Conservation (phyloP, 2,113 vertebrate species). For the Leucoraja erinaceus region DNA sequence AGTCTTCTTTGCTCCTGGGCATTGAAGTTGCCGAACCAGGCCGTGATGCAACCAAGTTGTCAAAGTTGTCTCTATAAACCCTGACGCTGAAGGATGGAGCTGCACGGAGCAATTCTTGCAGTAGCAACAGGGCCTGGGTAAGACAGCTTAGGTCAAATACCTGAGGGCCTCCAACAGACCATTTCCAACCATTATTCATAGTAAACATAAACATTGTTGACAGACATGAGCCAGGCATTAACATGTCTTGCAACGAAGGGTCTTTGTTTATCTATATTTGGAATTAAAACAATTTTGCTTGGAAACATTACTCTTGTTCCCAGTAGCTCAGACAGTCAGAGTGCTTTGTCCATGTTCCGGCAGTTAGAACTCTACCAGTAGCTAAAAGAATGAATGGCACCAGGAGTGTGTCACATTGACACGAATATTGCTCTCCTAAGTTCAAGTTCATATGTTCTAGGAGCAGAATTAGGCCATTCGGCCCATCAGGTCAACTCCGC, state of each 20-base stretch:
- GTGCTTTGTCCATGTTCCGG: neutral
- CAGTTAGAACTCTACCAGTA: neutral
- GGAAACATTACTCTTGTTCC: neutral
- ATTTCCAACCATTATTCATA: neutral
- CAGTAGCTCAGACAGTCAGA: neutral
- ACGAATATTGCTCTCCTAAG: neutral
- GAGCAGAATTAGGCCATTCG: no score
- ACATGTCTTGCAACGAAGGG: neutral
- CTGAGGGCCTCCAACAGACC: neutral
- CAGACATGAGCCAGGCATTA: neutral
- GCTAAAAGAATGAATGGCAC: neutral
- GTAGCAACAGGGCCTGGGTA: neutral
- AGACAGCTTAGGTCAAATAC: neutral
- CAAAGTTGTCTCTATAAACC: no score
- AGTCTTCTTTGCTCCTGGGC: no score
- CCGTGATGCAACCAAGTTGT: no score
- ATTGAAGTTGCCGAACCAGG: no score
- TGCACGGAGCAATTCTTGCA: neutral
- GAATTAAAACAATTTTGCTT: neutral
- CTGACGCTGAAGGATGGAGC: neutral
- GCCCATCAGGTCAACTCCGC: no score
- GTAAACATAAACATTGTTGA: neutral
- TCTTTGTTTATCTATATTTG: conserved; percentile 10
- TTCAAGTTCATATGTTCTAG: no score
- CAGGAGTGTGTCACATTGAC: no score